Evolutionary conservation across 2,888 invertebrate species (phyloP), one percentile per base, ranked within the genome.

Genomic region (Drosophila nr. medialis): DNA sequence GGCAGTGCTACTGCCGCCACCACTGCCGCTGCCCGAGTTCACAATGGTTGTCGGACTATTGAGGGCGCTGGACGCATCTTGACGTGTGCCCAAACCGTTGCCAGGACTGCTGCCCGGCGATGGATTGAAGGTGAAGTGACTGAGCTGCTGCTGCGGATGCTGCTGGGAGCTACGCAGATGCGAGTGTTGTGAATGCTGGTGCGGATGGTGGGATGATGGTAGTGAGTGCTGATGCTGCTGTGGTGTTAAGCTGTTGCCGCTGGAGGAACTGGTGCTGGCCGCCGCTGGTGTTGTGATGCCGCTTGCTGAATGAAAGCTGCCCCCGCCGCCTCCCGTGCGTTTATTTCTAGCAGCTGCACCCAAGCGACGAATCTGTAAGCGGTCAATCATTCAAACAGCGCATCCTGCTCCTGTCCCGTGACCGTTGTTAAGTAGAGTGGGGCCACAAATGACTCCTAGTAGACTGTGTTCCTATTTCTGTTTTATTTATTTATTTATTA

Each of bases 321-420:
- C 70, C 34, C 68, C 70, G 34, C 72, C 63, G 42, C 56, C 86
- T 70, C 79, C 81, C 71, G 85, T 71, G 72, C 90, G 90, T 81
- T 90, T 90, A 60, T 84, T 90, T 74, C 83, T 80, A 74, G 87
- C 85, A 80, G 88, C 90, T 87, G 91, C 91, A 79, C 88, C 90
- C 84, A 91, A 90, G 79, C 91, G 91, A 80, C 91, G 91, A 64
- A 89, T 90, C 73, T 90, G 90, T 74, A 91, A 80, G 64, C 90
- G 91, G 89, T 91, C 91, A 91, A 90, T 87, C 91, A 91, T 91
- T 90, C 91, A 91, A 90, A 54, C 82, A 77, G 67, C 69, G 64
- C 83, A 83, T 86, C 70, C 71, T 75, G 75, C 62, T 80, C 65
- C 83, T 38, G 60, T 45, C 53, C 55, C 53, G 49, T 55, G 15